These are phyloP conservation scores for Anguilla japonica DNA, from an alignment of 2,113 vertebrate genomes.

Conservation along the genomic window DNA sequence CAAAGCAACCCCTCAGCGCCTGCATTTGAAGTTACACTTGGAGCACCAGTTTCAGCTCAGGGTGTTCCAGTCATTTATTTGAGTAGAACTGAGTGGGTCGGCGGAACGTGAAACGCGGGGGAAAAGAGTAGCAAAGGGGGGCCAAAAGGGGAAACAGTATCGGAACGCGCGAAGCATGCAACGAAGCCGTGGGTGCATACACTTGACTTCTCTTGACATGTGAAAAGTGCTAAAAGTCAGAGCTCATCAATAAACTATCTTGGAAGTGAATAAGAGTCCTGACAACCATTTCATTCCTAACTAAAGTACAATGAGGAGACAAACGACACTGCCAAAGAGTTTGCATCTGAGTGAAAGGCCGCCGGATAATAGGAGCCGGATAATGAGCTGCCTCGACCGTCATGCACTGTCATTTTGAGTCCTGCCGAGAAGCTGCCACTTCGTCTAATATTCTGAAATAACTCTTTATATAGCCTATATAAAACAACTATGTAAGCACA, in stretches of 20 bases:
- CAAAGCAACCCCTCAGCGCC: slow-evolving; percentile 86
- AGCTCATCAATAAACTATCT: slow-evolving; percentile 87
- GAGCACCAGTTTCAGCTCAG: slow-evolving; percentile 73
- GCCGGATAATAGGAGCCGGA: slow-evolving; percentile 74
- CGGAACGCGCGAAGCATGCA: slow-evolving; percentile 69
- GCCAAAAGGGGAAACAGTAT: slow-evolving; percentile 35
- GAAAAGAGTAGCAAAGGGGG: slow-evolving; percentile 32
- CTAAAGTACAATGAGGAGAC: slow-evolving; percentile 81
- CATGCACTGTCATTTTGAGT: slow-evolving; percentile 86
- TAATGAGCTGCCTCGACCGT: slow-evolving; percentile 87
- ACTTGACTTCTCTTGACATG: slow-evolving; percentile 87
- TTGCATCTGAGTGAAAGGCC: slow-evolving; percentile 77
- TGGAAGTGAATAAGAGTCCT: slow-evolving; percentile 79
- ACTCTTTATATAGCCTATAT: slow-evolving; percentile 55
- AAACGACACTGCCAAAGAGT: slow-evolving; percentile 83
- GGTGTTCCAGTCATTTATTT: slow-evolving; percentile 69
- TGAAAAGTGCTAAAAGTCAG: slow-evolving; percentile 88
- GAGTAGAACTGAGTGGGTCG: slow-evolving; percentile 51
- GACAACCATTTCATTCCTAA: slow-evolving; percentile 84
- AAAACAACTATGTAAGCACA: too few relatives aligned
- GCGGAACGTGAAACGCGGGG: slow-evolving; percentile 45
- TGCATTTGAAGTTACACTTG: slow-evolving; percentile 79
- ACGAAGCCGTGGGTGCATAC: slow-evolving; percentile 81
- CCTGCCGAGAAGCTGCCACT: slow-evolving; percentile 80
- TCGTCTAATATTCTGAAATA: slow-evolving; percentile 73